These are phyloP conservation scores for Pluvianellus socialis DNA, from an alignment of 2,113 vertebrate genomes.

Conservation along the genomic window DNA sequence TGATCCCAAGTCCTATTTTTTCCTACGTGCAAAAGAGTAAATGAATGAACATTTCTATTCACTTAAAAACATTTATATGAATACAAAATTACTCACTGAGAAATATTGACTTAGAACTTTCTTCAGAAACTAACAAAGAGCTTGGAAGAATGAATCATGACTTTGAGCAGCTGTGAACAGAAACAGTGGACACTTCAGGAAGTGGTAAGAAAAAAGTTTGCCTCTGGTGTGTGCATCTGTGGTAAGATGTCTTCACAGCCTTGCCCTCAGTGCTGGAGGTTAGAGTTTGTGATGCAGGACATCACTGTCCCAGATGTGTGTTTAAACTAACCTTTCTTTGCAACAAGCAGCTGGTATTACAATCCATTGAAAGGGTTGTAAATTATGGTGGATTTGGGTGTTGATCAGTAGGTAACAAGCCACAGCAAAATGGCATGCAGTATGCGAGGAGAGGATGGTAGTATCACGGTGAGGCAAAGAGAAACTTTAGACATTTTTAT, in stretches of 20 bases:
- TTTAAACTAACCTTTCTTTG: not conserved
- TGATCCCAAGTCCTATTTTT: not conserved
- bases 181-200: not conserved
- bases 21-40: not conserved
- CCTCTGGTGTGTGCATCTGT: not conserved
- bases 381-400: not conserved
- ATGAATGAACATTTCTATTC: not conserved
- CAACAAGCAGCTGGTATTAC: not conserved
- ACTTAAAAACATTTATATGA: not conserved
- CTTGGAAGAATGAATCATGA: not conserved
- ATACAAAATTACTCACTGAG: not conserved
- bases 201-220: not conserved
- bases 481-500: not conserved
- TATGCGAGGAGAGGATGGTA: not conserved
- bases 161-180: not conserved
- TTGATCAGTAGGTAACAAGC: not conserved
- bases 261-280: not conserved
- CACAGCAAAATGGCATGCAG: not conserved
- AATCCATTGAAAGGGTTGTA: not conserved
- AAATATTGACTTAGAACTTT: not conserved
- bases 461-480: not conserved
- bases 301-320: not conserved
- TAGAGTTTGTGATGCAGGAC: not conserved
- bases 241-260: not conserved
- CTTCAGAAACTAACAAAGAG: not conserved